phyloP scores from a whole-genome alignment of 2,888 invertebrate species.

The Monopis laevigella region DNA sequence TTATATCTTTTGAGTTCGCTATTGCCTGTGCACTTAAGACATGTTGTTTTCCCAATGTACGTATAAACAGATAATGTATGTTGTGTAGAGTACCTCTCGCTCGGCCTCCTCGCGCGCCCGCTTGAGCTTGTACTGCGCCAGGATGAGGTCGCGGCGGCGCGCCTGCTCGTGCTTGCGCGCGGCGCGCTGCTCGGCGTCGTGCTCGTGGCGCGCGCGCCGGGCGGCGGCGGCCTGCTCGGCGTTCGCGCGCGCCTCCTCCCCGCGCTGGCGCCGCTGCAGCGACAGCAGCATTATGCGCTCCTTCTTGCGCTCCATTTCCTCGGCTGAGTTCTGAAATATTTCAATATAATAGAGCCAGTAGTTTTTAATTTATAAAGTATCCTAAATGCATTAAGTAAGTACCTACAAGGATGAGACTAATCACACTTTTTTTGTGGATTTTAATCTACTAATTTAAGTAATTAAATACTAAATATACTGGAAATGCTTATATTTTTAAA shows the following conservation, averaged over 20 bases:
- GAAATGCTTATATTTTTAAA: no score
- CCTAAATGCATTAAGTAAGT: no score
- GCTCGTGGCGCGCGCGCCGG: slow-evolving; percentile 78
- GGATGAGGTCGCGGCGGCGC: slow-evolving; percentile 84
- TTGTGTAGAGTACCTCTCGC: slow-evolving; percentile 84
- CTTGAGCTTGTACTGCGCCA: slow-evolving; percentile 92
- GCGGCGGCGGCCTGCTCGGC: slow-evolving; percentile 85
- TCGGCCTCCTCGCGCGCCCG: slow-evolving; percentile 94
- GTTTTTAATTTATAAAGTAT: no score
- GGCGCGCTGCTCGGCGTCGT: slow-evolving; percentile 78
- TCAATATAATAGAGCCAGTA: background rate
- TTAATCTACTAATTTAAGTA: no score
- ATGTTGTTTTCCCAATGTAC: no score
- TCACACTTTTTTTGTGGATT: no score
- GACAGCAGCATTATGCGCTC: slow-evolving; percentile 91
- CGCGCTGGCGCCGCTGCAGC: slow-evolving; percentile 88
- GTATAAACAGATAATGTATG: no score
- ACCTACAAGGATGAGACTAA: no score
- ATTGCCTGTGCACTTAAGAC: no score
- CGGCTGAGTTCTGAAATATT: slow-evolving; percentile 74
- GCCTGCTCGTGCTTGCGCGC: slow-evolving; percentile 86
- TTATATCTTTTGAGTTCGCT: no score
- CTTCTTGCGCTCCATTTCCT: slow-evolving; percentile 93
- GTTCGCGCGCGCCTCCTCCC: slow-evolving; percentile 84
- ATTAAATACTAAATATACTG: no score